phyloP scores from a whole-genome alignment of 2,113 vertebrate species.

The Oreocharis arfaki region DNA sequence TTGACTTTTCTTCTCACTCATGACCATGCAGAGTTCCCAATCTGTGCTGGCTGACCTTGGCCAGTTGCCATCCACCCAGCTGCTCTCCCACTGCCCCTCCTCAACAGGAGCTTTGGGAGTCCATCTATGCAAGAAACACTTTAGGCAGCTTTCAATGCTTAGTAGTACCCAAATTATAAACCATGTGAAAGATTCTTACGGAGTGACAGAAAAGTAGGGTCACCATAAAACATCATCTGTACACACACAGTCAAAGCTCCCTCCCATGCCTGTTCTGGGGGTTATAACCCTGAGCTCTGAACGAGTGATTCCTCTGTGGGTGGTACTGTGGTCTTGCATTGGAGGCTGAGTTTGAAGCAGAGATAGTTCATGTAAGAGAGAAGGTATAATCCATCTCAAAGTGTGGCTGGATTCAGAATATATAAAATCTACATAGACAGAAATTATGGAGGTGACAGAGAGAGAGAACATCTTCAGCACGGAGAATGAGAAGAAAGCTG shows the following conservation, averaged over 20 bases:
- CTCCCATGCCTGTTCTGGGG: not conserved
- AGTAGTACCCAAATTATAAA: not conserved
- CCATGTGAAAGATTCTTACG: not conserved
- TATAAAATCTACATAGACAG: not conserved
- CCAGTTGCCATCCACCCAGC: not conserved
- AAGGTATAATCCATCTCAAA: not conserved
- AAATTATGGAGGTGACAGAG: not conserved
- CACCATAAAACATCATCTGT: not conserved
- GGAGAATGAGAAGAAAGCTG: not conserved
- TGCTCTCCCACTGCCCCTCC: not conserved
- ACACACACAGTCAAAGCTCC: not conserved
- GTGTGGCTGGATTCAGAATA: not conserved
- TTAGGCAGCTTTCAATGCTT: not conserved
- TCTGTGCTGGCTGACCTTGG: not conserved
- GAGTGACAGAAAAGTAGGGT: not conserved
- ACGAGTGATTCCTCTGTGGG: not conserved
- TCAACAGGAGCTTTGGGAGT: not conserved
- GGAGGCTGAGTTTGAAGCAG: not conserved
- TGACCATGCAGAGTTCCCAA: not conserved
- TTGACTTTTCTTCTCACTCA: not conserved
- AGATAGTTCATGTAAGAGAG: not conserved
- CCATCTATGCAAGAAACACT: not conserved
- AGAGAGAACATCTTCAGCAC: not conserved
- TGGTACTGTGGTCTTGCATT: not conserved
- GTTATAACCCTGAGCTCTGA: not conserved